Evolutionary conservation across 2,797 vertebrate species (phyloP).

Genomic region (Sebastes hopkinsi): DNA sequence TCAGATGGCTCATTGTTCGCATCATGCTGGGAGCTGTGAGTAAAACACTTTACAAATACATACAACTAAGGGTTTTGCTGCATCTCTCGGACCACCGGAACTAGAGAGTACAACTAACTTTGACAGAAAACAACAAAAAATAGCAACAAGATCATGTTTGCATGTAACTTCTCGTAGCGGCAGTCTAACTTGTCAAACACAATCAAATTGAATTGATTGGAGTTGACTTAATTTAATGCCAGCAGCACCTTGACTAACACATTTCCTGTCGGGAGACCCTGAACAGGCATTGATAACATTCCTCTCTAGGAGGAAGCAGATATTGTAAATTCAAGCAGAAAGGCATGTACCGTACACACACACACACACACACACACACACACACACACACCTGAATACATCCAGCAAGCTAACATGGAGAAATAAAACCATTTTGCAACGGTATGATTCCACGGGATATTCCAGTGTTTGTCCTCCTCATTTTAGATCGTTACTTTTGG

Average conservation of each 20-base stretch:
- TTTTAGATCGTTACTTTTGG: constrained; percentile 38
- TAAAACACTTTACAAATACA: constrained; percentile 34
- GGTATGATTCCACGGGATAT: constrained; percentile 2
- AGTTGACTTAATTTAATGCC: background rate
- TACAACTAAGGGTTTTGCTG: rapidly evolving
- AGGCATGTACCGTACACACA: background rate
- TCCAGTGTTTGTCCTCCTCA: constrained; percentile 39
- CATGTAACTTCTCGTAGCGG: background rate
- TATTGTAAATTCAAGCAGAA: background rate
- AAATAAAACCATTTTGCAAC: constrained; percentile 19
- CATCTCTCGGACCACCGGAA: background rate
- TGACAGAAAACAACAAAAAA: background rate
- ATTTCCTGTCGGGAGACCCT: background rate
- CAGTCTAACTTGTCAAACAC: constrained; percentile 21
- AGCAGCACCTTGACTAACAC: constrained; percentile 7
- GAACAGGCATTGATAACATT: background rate
- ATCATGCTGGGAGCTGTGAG: constrained; percentile 98
- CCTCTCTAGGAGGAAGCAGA: background rate
- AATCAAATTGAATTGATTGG: background rate
- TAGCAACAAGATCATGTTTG: background rate
- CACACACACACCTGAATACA: constrained; percentile 2
- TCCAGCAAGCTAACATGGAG: background rate
- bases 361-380: constrained; percentile 4
- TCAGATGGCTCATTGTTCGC: constrained; percentile 96
- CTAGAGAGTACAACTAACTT: background rate